Conservation (phyloP, 1,140 invertebrate genomes). For the Aporrectodea caliginosa region DNA sequence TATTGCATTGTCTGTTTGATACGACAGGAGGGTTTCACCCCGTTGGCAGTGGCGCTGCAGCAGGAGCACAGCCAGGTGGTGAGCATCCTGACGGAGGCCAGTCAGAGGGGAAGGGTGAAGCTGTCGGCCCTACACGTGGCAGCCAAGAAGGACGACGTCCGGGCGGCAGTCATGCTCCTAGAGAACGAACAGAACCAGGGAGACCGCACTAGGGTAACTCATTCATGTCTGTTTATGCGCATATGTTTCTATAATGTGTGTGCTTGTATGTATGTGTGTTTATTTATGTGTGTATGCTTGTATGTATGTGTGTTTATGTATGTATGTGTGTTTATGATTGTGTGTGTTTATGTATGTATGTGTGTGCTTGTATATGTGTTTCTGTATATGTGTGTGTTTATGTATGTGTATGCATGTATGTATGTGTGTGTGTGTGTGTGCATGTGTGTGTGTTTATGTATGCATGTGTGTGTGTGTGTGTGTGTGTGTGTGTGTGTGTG, state of each 20-base stretch:
- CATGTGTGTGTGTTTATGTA: too few relatives aligned
- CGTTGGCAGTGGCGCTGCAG: constrained; percentile 90
- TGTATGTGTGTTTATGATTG: background rate
- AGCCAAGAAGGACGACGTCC: constrained; percentile 94
- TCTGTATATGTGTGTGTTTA: background rate
- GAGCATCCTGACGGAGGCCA: constrained; percentile 76
- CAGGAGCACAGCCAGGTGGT: constrained; percentile 95
- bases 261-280: too few relatives aligned
- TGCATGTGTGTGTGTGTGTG: background rate
- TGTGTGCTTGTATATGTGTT: background rate
- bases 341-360: background rate
- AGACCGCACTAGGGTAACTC: background rate
- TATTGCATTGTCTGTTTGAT: background rate
- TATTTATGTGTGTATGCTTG: background rate
- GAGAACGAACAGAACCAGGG: constrained; percentile 96
- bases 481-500: background rate
- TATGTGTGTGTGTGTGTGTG: background rate
- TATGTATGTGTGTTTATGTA: background rate
- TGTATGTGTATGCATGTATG: background rate
- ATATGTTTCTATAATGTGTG: too few relatives aligned
- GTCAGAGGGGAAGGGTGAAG: constrained; percentile 49
- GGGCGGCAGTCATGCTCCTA: constrained; percentile 80
- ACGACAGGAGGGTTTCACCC: constrained; percentile 85
- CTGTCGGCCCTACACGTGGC: constrained; percentile 82
- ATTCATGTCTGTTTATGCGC: too few relatives aligned